Conservation (phyloP, 2,888 invertebrate species). For the Drosophila kanekoi region DNA sequence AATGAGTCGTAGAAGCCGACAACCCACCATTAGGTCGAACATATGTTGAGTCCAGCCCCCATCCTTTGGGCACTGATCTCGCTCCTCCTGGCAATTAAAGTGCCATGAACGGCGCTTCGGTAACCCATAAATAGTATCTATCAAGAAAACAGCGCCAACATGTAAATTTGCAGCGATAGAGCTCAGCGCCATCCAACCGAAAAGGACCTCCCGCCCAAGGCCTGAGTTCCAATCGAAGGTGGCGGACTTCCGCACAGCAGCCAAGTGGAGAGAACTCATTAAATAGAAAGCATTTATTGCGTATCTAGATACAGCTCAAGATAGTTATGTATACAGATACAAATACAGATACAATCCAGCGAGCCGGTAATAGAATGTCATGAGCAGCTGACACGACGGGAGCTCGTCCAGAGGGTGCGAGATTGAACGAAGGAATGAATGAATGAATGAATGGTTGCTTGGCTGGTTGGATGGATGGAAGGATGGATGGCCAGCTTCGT, state of each 20-base stretch:
- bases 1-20: slow-evolving; percentile 69
- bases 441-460: slow-evolving; percentile 32
- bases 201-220: no score
- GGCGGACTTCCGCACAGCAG: slow-evolving; percentile 40
- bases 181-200: background rate
- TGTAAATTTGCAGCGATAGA: slow-evolving; percentile 59
- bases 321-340: slow-evolving; percentile 31
- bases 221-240: background rate
- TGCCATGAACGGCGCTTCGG: slow-evolving; percentile 51
- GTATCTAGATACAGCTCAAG: slow-evolving; percentile 67
- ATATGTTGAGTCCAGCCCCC: slow-evolving; percentile 39
- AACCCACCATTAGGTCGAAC: slow-evolving; percentile 50
- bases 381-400: slow-evolving; percentile 64
- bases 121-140: slow-evolving; percentile 64
- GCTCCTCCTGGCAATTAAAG: slow-evolving; percentile 69
- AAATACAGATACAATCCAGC: slow-evolving; percentile 42
- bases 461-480: slow-evolving; percentile 28
- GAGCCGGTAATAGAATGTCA: slow-evolving; percentile 77
- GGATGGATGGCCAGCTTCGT: slow-evolving; percentile 12
- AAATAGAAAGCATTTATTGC: slow-evolving; percentile 81
- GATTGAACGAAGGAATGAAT: slow-evolving; percentile 31
- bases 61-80: slow-evolving; percentile 14
- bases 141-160: slow-evolving; percentile 48
- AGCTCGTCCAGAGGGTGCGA: slow-evolving; percentile 28
- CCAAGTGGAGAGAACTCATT: slow-evolving; percentile 63